phyloP scores from a whole-genome alignment of 2,888 invertebrate species.

The Petrolisthes cinctipes region DNA sequence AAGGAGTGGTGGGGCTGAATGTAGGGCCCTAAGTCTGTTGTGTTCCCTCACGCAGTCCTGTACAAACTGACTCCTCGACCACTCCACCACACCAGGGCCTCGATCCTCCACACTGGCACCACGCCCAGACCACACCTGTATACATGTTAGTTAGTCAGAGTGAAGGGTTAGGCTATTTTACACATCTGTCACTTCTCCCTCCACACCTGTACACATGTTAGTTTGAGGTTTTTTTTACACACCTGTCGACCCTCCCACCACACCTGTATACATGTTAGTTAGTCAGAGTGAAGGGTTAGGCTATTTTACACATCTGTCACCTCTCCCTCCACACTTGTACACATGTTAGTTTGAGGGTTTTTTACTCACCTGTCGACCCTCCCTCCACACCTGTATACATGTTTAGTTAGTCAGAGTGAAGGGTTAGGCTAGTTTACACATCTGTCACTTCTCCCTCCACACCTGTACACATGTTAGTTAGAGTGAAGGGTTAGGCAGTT shows the following conservation, averaged over 20 bases:
- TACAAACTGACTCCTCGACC: conserved; percentile 58
- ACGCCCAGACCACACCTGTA: conserved; percentile 58
- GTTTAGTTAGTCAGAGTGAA: too few relatives aligned
- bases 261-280: not conserved
- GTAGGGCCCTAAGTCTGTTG: conserved; percentile 53
- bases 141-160: not conserved
- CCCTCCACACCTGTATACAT: too few relatives aligned
- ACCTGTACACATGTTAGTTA: too few relatives aligned
- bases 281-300: too few relatives aligned
- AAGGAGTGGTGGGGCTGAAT: conserved; percentile 45
- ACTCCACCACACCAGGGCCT: conserved; percentile 54
- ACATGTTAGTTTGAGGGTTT: too few relatives aligned
- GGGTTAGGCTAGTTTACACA: too few relatives aligned
- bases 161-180: not conserved
- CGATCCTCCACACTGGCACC: conserved; percentile 43
- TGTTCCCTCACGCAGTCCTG: conserved; percentile 60
- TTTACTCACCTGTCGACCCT: too few relatives aligned
- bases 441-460: too few relatives aligned
- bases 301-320: too few relatives aligned
- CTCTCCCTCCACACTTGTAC: too few relatives aligned
- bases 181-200: too few relatives aligned
- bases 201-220: not conserved
- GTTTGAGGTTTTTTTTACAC: not conserved
- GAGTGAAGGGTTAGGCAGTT: too few relatives aligned
- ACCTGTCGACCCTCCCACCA: not conserved